phyloP scores from a whole-genome alignment of 2,888 invertebrate species.

The Cheilosia vulpina region DNA sequence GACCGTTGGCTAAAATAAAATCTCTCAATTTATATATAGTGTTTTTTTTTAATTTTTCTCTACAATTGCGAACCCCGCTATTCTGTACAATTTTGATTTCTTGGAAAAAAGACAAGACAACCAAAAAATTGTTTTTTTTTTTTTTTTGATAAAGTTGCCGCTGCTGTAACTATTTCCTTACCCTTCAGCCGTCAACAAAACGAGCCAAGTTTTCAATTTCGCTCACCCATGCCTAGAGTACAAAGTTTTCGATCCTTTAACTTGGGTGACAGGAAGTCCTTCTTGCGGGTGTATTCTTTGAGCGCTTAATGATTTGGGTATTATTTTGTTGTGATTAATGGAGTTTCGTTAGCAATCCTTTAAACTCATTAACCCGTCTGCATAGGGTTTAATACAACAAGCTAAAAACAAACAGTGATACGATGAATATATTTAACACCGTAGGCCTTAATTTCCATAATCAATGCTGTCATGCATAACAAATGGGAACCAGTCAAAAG shows the following conservation, averaged over 20 bases:
- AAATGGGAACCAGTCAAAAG: neutral
- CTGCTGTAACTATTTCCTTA: constrained; percentile 34
- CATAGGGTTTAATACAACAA: constrained; percentile 1
- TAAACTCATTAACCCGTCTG: constrained; percentile 29
- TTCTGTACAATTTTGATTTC: constrained; percentile 34
- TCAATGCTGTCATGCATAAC: neutral
- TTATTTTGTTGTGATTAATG: constrained; percentile 39
- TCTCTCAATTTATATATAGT: too few species aligned
- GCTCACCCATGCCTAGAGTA: constrained; percentile 7
- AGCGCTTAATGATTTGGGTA: constrained; percentile 38
- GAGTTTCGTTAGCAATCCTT: constrained; percentile 18
- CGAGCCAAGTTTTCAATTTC: constrained; percentile 53
- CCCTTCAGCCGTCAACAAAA: constrained; percentile 8
- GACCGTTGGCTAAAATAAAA: too few species aligned
- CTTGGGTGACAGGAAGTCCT: constrained; percentile 28
- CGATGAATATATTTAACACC: neutral
- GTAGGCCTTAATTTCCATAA: constrained; percentile 14
- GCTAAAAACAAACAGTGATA: neutral
- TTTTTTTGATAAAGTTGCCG: constrained; percentile 32
- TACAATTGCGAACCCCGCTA: too few species aligned
- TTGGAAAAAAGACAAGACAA: constrained; percentile 7
- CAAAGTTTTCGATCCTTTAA: constrained; percentile 37
- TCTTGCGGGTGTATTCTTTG: neutral
- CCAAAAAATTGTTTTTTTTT: neutral
- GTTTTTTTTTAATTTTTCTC: too few species aligned